Percentiles rank a stretch among this genome's conserved stretches.
phyloP scores from a whole-genome alignment of 2,113 vertebrate genomes.

The Pardalotus punctatus region DNA sequence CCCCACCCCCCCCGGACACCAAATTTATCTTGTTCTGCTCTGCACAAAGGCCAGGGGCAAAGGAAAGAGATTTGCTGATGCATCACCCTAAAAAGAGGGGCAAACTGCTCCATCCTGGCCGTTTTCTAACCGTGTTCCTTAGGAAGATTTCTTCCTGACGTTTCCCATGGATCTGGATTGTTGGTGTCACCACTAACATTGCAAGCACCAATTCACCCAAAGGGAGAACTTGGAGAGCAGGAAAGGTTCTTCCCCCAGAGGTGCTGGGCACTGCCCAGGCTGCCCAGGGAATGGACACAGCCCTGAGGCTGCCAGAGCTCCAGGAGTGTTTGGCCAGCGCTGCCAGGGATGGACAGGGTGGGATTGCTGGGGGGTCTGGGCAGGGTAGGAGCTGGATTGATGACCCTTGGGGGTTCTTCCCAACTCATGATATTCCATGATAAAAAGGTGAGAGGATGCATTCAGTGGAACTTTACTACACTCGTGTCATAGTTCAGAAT shows the following conservation, averaged over 20 bases:
- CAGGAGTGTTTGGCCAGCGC: accelerated
- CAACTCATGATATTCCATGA: background rate
- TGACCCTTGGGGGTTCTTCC: background rate
- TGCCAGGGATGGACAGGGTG: background rate
- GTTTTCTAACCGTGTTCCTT: background rate
- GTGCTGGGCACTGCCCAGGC: background rate
- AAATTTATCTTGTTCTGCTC: background rate
- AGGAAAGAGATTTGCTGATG: background rate
- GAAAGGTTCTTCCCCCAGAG: background rate
- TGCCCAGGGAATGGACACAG: background rate
- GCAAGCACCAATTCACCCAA: background rate
- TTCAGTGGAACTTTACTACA: background rate
- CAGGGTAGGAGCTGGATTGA: background rate
- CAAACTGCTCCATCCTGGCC: background rate
- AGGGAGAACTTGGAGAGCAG: background rate
- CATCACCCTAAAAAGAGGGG: background rate
- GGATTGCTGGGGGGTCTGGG: background rate
- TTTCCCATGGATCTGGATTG: background rate
- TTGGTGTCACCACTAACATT: accelerated
- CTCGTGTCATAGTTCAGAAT: background rate
- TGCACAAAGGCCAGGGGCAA: background rate
- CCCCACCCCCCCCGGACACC: background rate
- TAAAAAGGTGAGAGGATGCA: background rate
- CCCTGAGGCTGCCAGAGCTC: background rate
- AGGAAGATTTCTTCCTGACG: background rate